Evolutionary conservation across 2,113 vertebrate species (phyloP).

Genomic region (Pelobates fuscus): DNA sequence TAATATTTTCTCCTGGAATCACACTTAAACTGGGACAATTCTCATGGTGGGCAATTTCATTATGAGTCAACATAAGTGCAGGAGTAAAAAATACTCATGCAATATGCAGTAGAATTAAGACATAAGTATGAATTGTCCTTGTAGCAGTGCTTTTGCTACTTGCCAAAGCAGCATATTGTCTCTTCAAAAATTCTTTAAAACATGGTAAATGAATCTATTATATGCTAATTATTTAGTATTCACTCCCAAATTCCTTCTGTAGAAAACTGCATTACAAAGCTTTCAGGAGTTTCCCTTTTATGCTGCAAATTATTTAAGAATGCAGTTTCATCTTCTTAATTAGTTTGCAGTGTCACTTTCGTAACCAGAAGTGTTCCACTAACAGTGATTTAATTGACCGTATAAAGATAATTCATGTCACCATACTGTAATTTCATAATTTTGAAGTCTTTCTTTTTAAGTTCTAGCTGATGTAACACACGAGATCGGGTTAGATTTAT

Average conservation of each 20-base stretch:
- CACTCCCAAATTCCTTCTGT: conserved; percentile 9
- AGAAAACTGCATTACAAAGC: background rate
- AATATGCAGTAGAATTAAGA: too few species aligned
- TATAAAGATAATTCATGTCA: conserved; percentile 15
- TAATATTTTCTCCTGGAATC: too few species aligned
- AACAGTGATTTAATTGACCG: conserved; percentile 2
- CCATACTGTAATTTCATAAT: background rate
- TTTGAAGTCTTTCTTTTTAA: too few species aligned
- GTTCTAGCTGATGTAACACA: too few species aligned
- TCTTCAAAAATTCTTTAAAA: conserved; percentile 4
- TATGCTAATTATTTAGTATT: conserved; percentile 1
- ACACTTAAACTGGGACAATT: too few species aligned
- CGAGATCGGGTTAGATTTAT: too few species aligned
- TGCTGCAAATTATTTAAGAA: conserved; percentile 23
- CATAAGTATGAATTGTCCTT: too few species aligned
- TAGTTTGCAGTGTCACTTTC: conserved; percentile 4
- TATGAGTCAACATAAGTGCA: too few species aligned
- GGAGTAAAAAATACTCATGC: too few species aligned
- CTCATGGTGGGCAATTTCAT: too few species aligned
- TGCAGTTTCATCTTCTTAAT: conserved; percentile 12
- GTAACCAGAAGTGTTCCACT: background rate
- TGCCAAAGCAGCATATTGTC: background rate
- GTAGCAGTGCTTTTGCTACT: too few species aligned
- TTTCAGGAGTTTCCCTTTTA: conserved; percentile 7
- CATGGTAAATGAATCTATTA: conserved; percentile 20